Evolutionary conservation across 2,888 invertebrate species (phyloP), one percentile per base, ranked within the genome.

Genomic region (Pyrochroa serraticornis): DNA sequence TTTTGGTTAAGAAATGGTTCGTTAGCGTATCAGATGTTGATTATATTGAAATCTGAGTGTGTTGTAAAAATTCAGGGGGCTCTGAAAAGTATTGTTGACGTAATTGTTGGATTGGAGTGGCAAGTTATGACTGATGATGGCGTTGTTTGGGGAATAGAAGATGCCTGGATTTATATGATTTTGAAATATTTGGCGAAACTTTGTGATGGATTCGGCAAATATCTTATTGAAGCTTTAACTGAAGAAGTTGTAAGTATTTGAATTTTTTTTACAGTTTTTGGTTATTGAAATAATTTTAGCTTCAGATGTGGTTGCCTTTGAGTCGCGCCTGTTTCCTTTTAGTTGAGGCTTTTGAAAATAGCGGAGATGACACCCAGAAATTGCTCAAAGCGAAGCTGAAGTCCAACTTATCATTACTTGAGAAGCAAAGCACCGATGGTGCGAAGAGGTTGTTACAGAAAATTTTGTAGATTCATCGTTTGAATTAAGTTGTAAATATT

Each of bases 261-360:
- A 10, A 47, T 48, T 33, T 54, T 8, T 59, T 56, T 46, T 35
- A 14, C 7, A 57, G 31, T 38, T 30, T 49, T 50, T 51, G 45
- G n/a, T n/a, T 51, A n/a, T 51, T 50, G 42, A 36, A 60, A 64
- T 60, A 49, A 61, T 80, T 82, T 49, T 76, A 88, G 88, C 69
- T 90, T 1, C 75, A 83, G 60, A 71, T 76, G 8, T 92, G 92
- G 92, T 75, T 90, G 47, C 77, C 82, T 41, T 85, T 85, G 37
- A 93, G 93, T 71, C 83, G 93, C 63, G 90, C 89, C 0, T 92
- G 91, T 68, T 93, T 91, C 75, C 81, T 92, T 51, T 77, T 93
- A 6, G 77, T 92, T 1, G 82, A 85, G 46, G 73, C 89, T 12
- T 81, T 88, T 38, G 90, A 91, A 77, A 87, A 84, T 69, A 86